Evolutionary conservation across 1,140 invertebrate genomes (phyloP).

Genomic region (Brachionus plicatilis): DNA sequence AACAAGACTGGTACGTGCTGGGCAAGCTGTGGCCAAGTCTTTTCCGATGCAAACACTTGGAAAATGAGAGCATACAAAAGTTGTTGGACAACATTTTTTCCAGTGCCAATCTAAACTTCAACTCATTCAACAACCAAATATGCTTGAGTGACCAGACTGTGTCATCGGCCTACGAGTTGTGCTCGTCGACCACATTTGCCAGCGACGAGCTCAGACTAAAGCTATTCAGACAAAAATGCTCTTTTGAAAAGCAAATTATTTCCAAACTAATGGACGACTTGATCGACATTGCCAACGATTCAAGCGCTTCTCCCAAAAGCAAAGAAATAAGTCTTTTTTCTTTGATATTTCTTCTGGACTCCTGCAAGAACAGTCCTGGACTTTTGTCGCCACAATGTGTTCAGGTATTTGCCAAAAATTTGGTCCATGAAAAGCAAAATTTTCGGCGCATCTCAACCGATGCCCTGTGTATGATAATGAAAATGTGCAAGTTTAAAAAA

Average conservation of each 20-base stretch:
- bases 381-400: not conserved
- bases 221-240: not conserved
- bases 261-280: slow-evolving; percentile 39
- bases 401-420: not conserved
- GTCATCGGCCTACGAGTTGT: not conserved
- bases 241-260: slow-evolving; percentile 38
- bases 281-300: slow-evolving; percentile 42
- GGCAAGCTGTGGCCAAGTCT: slow-evolving; percentile 65
- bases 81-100: slow-evolving; percentile 64
- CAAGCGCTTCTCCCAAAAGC: not conserved
- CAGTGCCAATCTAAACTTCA: slow-evolving; percentile 56
- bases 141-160: slow-evolving; percentile 46
- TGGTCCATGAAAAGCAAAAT: slow-evolving; percentile 16
- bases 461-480: slow-evolving; percentile 4
- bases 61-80: slow-evolving; percentile 71
- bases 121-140: slow-evolving; percentile 57
- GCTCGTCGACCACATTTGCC: slow-evolving; percentile 56
- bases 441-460: not conserved
- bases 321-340: slow-evolving; percentile 40
- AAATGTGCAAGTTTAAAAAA: slow-evolving; percentile 31
- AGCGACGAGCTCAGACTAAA: slow-evolving; percentile 43
- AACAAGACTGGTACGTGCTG: slow-evolving; percentile 71
- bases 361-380: not conserved
- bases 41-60: slow-evolving; percentile 67
- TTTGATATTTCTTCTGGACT: slow-evolving; percentile 14